A percentile compares a stretch with the other conserved stretches of the same genome.
phyloP scores from a whole-genome alignment of 2,888 invertebrate genomes.

The Drosophila prolongata region DNA sequence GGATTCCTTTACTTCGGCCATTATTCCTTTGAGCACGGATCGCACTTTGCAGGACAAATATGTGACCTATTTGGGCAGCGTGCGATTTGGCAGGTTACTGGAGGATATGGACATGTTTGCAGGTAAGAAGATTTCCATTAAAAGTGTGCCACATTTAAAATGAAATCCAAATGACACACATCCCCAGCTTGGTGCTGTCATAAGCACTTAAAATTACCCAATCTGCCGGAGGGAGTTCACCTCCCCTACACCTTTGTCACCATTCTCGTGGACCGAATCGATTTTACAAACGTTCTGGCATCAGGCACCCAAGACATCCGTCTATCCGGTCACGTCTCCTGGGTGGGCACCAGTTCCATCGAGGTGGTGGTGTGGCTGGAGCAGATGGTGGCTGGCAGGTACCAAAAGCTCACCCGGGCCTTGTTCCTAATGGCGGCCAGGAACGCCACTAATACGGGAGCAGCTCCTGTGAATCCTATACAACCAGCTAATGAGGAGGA shows the following conservation, averaged over 20 bases:
- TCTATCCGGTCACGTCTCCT: conserved; percentile 90
- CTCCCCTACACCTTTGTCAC: conserved; percentile 90
- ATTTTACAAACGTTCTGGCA: conserved; percentile 85
- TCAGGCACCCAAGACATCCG: conserved; percentile 87
- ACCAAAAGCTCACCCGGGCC: conserved; percentile 87
- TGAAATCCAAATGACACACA: not conserved
- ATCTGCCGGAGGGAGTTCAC: conserved; percentile 85
- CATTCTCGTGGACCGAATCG: conserved; percentile 90
- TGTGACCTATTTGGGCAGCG: conserved; percentile 86
- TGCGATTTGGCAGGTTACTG: conserved; percentile 89
- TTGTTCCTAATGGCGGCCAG: conserved; percentile 90
- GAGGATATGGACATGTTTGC: conserved; percentile 93
- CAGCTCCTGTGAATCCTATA: conserved; percentile 87
- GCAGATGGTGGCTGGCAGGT: conserved; percentile 85
- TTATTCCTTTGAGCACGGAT: conserved; percentile 88
- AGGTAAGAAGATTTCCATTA: conserved; percentile 84
- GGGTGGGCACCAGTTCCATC: conserved; percentile 90
- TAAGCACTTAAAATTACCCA: conserved; percentile 88
- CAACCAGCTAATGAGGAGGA: conserved; percentile 87
- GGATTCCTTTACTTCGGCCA: conserved; percentile 88
- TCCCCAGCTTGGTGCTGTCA: conserved; percentile 88
- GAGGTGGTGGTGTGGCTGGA: conserved; percentile 90
- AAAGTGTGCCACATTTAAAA: not conserved
- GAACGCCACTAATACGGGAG: conserved; percentile 87
- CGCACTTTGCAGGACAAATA: conserved; percentile 87